Conservation (phyloP, 2,888 invertebrate genomes). For the Sinopyrophorus schimmeli region DNA sequence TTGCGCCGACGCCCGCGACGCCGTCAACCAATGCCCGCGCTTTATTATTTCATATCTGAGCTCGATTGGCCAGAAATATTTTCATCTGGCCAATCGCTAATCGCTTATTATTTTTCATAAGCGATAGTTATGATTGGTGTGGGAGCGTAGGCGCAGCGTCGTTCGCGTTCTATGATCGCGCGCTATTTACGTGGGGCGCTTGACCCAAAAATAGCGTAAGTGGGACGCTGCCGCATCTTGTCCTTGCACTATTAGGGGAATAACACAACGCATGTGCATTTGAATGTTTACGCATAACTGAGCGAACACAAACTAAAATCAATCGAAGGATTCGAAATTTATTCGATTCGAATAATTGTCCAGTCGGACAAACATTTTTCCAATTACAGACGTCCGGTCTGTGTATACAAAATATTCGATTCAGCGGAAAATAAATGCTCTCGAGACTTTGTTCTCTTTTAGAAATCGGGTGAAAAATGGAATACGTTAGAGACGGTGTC, state of each 20-base stretch:
- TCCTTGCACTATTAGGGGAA: slow-evolving; percentile 17
- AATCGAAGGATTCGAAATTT: background rate
- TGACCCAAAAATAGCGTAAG: slow-evolving; percentile 26
- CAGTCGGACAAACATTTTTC: slow-evolving; percentile 13
- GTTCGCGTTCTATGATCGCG: slow-evolving; percentile 18
- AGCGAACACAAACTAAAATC: background rate
- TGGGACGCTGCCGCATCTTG: slow-evolving; percentile 22
- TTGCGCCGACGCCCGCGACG: slow-evolving; percentile 52
- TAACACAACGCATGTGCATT: slow-evolving; percentile 1
- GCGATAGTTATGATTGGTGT: slow-evolving; percentile 48
- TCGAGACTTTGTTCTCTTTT: slow-evolving; percentile 21
- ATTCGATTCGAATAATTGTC: background rate
- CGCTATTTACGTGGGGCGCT: slow-evolving; percentile 21
- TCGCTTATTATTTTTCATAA: slow-evolving; percentile 51
- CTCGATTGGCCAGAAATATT: slow-evolving; percentile 61
- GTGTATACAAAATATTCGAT: slow-evolving; percentile 29
- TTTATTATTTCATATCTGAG: slow-evolving; percentile 68
- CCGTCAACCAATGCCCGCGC: slow-evolving; percentile 59
- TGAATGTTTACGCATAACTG: background rate
- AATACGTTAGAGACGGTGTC: slow-evolving; percentile 33
- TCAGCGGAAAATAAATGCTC: slow-evolving; percentile 18
- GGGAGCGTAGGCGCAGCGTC: slow-evolving; percentile 38
- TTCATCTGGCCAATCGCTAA: slow-evolving; percentile 43
- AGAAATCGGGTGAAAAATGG: slow-evolving; percentile 29
- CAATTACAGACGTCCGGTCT: slow-evolving; percentile 18